Conservation (phyloP, 1,140 invertebrate genomes). For the Bombus difficillimus region DNA sequence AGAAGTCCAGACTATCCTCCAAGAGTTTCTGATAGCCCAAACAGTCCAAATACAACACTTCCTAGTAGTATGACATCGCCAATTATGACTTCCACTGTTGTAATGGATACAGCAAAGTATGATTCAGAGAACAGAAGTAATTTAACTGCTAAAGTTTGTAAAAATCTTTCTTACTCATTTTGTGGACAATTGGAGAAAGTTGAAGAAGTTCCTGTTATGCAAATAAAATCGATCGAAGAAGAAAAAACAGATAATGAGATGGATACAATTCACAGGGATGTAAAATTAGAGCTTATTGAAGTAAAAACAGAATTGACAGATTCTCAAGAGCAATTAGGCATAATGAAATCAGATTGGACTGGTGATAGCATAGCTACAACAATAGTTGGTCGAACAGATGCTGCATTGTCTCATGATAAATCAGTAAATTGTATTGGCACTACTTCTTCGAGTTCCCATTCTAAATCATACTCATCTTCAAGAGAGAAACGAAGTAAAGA, state of each 20-base stretch:
- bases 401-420: constrained; percentile 31
- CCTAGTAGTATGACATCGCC: constrained; percentile 62
- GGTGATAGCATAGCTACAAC: constrained; percentile 1
- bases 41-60: constrained; percentile 69
- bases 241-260: not conserved
- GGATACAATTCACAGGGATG: constrained; percentile 7
- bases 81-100: constrained; percentile 54
- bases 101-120: constrained; percentile 68
- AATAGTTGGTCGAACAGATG: constrained; percentile 2
- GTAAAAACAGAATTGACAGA: constrained; percentile 50
- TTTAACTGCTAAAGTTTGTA: constrained; percentile 33
- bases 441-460: constrained; percentile 54
- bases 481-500: constrained; percentile 76
- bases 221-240: constrained; percentile 43
- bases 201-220: constrained; percentile 46
- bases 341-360: constrained; percentile 45
- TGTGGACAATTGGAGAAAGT: constrained; percentile 53
- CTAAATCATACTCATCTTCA: constrained; percentile 68
- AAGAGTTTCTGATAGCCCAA: constrained; percentile 70
- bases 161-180: constrained; percentile 58
- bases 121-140: constrained; percentile 45
- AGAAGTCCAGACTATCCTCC: constrained; percentile 80
- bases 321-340: constrained; percentile 26
- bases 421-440: constrained; percentile 52
- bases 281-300: constrained; percentile 46